Conservation (phyloP, 2,797 vertebrate species). For the Malacoraja senta region DNA sequence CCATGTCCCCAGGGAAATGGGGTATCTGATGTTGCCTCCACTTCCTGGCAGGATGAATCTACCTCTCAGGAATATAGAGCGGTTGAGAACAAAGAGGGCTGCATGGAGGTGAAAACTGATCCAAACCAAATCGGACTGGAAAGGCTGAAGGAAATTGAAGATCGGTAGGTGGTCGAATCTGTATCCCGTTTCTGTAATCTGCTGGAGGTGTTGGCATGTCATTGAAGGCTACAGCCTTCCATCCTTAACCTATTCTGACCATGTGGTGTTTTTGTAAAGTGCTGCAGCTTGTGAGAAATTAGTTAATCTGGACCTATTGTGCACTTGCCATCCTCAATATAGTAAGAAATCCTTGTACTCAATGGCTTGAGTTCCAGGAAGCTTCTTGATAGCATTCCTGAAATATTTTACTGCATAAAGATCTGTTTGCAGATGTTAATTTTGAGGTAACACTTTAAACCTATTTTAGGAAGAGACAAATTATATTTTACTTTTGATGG, state of each 20-base stretch:
- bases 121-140: not conserved
- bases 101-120: not conserved
- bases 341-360: not conserved
- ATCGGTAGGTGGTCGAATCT: not conserved
- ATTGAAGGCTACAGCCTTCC: not conserved
- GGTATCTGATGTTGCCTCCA: not conserved
- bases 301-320: not conserved
- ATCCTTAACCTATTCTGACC: not conserved
- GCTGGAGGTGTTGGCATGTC: not conserved
- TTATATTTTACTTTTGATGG: not conserved
- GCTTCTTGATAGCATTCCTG: not conserved
- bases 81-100: not conserved
- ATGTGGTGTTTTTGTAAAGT: not conserved
- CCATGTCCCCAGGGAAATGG: not conserved
- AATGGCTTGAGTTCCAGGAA: not conserved
- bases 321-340: too few relatives aligned
- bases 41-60: conserved; percentile 19
- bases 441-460: not conserved
- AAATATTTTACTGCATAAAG: not conserved
- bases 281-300: not conserved
- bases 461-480: not conserved
- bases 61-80: not conserved
- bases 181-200: not conserved
- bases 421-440: not conserved
- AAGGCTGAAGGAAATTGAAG: conserved; percentile 14